These are phyloP conservation scores for Xenops minutus DNA, from an alignment of 2,797 vertebrate genomes.

Conservation along the genomic window DNA sequence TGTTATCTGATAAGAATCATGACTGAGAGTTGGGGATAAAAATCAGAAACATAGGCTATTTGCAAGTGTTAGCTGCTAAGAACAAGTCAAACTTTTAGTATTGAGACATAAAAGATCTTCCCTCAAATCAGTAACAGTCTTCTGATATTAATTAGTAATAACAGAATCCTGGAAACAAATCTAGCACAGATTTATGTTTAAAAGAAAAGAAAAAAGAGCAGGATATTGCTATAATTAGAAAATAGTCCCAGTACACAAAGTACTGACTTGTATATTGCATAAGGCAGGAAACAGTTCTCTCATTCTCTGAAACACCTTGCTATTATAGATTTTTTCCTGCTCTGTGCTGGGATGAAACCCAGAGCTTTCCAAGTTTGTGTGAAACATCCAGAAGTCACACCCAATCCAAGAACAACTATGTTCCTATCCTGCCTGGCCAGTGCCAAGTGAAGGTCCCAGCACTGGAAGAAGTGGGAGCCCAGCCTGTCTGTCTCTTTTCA, in stretches of 20 bases:
- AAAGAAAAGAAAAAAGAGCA: not conserved
- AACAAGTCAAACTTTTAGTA: not conserved
- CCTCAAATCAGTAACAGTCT: not conserved
- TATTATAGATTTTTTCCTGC: not conserved
- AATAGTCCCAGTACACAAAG: not conserved
- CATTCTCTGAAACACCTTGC: not conserved
- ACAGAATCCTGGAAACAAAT: constrained; percentile 8
- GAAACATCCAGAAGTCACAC: not conserved
- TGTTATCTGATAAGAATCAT: constrained; percentile 1
- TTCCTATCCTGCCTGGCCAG: not conserved
- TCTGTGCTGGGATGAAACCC: not conserved
- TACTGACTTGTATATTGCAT: not conserved
- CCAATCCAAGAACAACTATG: not conserved
- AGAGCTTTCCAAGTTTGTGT: not conserved
- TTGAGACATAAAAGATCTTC: not conserved
- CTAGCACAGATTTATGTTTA: not conserved
- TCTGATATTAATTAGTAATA: constrained; percentile 12
- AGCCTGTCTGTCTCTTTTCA: not conserved
- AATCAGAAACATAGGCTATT: not conserved
- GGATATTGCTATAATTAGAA: not conserved
- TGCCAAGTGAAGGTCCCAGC: not conserved
- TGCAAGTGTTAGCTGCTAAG: constrained; percentile 15
- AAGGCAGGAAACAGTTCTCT: not conserved
- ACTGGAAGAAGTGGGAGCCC: not conserved
- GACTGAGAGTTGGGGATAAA: not conserved